phyloP scores from a whole-genome alignment of 2,113 vertebrate species.

The Cephalopholis sonnerati region DNA sequence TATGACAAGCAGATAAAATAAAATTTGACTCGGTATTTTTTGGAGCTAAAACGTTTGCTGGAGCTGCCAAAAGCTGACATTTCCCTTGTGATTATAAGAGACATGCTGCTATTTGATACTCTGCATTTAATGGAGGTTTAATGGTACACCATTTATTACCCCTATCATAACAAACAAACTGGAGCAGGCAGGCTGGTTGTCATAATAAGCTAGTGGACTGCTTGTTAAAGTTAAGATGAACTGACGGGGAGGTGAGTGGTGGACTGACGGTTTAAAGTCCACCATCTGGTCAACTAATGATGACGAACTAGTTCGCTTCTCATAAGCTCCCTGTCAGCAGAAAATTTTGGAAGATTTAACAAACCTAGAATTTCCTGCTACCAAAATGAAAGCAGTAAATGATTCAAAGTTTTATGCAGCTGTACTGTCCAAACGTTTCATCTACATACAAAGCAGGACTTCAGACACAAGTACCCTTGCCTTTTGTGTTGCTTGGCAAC shows the following conservation, averaged over 20 bases:
- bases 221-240: conserved; percentile 16
- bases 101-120: conserved; percentile 25
- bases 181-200: background rate
- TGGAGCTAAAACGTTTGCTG: conserved; percentile 15
- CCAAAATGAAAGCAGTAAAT: too few species aligned
- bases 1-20: conserved; percentile 47
- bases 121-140: conserved; percentile 41
- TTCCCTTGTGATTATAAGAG: conserved; percentile 24
- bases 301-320: background rate
- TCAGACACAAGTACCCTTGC: background rate
- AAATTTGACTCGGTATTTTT: background rate
- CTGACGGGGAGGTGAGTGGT: background rate
- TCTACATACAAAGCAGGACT: background rate
- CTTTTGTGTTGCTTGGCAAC: too few species aligned
- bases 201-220: background rate
- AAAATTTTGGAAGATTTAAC: too few species aligned
- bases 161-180: conserved; percentile 27
- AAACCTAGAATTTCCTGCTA: too few species aligned
- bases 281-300: background rate
- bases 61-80: conserved; percentile 45
- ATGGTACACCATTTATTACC: conserved; percentile 34
- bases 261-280: background rate
- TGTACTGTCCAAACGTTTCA: background rate
- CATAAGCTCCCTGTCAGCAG: background rate
- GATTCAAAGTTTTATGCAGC: too few species aligned